Conservation (phyloP, 2,888 invertebrate species). For the Plebejus argus region DNA sequence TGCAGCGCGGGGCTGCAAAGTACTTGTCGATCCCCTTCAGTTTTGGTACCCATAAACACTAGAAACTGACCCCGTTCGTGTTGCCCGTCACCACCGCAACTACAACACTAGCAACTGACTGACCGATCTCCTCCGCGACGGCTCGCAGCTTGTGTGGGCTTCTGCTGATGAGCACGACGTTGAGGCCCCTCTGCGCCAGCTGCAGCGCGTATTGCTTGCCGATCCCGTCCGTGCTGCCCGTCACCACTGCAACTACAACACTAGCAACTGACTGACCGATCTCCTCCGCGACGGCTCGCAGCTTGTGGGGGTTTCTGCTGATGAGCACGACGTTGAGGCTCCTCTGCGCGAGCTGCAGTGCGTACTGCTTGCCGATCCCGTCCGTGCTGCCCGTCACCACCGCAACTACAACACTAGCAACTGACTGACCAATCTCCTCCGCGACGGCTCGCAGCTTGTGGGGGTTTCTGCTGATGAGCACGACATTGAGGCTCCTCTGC, state of each 20-base stretch:
- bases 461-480: too few relatives aligned
- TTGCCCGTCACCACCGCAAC: too few relatives aligned
- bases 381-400: constrained; percentile 94
- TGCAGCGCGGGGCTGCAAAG: too few relatives aligned
- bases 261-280: constrained; percentile 52
- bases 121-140: not conserved
- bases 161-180: too few relatives aligned
- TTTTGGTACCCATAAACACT: not conserved
- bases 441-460: too few relatives aligned
- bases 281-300: constrained; percentile 85
- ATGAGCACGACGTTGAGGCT: constrained; percentile 90
- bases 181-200: too few relatives aligned
- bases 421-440: not conserved
- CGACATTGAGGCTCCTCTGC: too few relatives aligned
- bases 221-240: too few relatives aligned
- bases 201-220: too few relatives aligned
- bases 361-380: constrained; percentile 94
- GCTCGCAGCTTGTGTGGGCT: too few relatives aligned
- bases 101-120: constrained; percentile 2
- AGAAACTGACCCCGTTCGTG: not conserved
- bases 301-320: constrained; percentile 87
- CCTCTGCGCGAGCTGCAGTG: constrained; percentile 87
- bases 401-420: constrained; percentile 56
- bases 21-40: not conserved
- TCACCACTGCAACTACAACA: too few relatives aligned